Evolutionary conservation across 2,797 vertebrate genomes (phyloP).

Genomic region (Nyctalus aviator): DNA sequence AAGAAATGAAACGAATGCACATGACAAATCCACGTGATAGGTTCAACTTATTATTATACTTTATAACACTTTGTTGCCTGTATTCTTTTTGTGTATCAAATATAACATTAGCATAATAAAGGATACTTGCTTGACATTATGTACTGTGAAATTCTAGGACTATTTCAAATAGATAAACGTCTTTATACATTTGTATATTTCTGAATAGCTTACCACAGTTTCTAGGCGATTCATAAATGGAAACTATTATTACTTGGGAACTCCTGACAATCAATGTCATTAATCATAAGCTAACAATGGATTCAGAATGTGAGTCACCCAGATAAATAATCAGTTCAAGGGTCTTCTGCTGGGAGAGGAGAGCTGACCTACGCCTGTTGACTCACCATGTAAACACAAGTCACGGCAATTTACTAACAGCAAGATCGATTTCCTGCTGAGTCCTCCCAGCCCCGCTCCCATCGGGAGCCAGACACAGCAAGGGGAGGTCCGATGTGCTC

Average conservation of each 20-base stretch:
- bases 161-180: constrained; percentile 48
- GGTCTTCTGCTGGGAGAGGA: neutral
- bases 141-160: neutral
- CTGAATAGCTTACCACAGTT: neutral
- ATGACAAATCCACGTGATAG: neutral
- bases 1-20: neutral
- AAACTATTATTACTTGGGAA: neutral
- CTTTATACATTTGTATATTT: neutral
- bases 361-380: constrained; percentile 5
- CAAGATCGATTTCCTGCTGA: constrained; percentile 57
- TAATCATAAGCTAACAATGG: neutral
- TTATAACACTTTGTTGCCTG: neutral
- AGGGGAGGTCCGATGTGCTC: constrained; percentile 15
- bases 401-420: constrained; percentile 67
- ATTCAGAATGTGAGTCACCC: neutral
- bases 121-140: neutral
- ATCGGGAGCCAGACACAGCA: neutral
- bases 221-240: neutral
- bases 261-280: neutral
- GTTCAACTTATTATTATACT: neutral
- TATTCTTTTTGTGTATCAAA: constrained; percentile 1
- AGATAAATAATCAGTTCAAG: neutral
- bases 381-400: constrained; percentile 58
- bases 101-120: neutral
- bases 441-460: neutral